Evolutionary conservation across 2,797 vertebrate species (phyloP).

Genomic region (Danio jaintianensis): DNA sequence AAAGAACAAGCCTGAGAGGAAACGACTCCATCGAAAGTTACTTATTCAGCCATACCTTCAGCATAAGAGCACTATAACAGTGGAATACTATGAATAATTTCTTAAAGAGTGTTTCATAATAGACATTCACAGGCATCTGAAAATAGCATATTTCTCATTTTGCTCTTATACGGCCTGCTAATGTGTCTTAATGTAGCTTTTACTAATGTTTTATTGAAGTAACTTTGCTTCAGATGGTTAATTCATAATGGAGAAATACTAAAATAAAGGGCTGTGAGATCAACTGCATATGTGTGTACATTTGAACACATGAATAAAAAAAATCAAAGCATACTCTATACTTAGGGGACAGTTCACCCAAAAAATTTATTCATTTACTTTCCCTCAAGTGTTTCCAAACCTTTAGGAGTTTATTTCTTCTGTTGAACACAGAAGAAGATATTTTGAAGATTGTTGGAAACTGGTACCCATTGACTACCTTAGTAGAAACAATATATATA

Average conservation of each 20-base stretch:
- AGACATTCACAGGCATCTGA: conserved; percentile 27
- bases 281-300: no score
- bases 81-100: conserved; percentile 61
- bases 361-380: no score
- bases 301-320: no score
- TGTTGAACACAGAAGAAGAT: no score
- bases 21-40: conserved; percentile 8
- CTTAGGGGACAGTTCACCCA: no score
- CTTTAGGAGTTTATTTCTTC: no score
- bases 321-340: no score
- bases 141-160: neutral
- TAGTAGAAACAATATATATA: no score
- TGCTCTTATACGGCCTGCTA: neutral
- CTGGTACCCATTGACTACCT: no score
- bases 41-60: conserved; percentile 4
- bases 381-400: no score
- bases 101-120: conserved; percentile 38
- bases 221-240: neutral
- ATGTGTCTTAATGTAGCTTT: neutral
- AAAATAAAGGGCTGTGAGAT: no score
- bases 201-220: neutral
- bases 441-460: no score
- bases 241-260: neutral
- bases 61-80: conserved; percentile 39
- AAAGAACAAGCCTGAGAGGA: conserved; percentile 42